phyloP scores from a whole-genome alignment of 2,797 vertebrate species.

The Phalanger gymnotis region DNA sequence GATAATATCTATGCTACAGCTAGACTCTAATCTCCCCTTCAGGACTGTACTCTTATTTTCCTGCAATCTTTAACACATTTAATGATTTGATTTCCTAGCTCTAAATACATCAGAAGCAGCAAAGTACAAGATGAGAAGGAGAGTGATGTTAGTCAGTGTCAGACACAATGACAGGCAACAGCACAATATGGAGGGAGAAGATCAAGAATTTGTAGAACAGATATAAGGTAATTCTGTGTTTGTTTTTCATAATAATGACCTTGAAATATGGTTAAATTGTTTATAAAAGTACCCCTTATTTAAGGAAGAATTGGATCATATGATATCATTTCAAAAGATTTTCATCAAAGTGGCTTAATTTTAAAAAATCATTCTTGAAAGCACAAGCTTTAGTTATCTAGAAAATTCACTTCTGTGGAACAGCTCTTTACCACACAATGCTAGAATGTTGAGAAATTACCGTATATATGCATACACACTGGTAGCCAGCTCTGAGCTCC shows the following conservation, averaged over 20 bases:
- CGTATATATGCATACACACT: background rate
- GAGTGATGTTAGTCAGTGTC: background rate
- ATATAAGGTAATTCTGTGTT: background rate
- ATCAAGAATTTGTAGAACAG: background rate
- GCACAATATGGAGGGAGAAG: background rate
- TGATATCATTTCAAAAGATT: background rate
- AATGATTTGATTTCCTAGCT: background rate
- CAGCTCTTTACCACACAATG: background rate
- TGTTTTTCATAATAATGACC: background rate
- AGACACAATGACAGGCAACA: background rate
- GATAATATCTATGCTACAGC: background rate
- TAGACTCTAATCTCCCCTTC: background rate
- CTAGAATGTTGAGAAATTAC: background rate
- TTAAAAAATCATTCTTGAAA: background rate
- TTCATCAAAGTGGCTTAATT: background rate
- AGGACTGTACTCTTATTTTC: background rate
- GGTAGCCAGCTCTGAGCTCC: background rate
- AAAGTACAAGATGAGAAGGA: background rate
- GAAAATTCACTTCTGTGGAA: background rate
- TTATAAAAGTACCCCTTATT: background rate
- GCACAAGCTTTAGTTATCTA: background rate
- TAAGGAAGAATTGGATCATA: background rate
- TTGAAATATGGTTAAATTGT: background rate
- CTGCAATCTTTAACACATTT: background rate
- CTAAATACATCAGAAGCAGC: background rate